Conservation (phyloP, 1,140 invertebrate species). For the Meloidogyne chitwoodi region DNA sequence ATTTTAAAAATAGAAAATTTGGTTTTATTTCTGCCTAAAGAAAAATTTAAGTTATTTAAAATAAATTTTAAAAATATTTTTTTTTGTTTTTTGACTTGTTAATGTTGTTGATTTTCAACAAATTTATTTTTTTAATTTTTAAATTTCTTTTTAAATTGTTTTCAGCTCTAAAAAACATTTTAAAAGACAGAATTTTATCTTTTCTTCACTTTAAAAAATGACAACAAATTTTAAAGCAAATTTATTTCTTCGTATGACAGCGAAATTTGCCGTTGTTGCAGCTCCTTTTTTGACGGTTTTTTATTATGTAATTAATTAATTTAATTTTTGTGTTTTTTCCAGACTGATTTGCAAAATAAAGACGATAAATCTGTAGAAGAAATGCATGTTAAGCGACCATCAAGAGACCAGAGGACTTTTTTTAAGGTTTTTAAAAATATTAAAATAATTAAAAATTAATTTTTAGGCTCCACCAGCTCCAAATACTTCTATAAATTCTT, state of each 20-base stretch:
- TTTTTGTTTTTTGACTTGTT: background rate
- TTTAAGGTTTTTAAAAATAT: background rate
- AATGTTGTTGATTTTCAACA: background rate
- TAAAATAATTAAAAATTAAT: background rate
- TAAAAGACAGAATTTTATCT: background rate
- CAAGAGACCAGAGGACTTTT: background rate
- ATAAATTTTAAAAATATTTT: too few species aligned
- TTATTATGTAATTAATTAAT: too few species aligned
- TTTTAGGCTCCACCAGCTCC: background rate
- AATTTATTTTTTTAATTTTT: background rate
- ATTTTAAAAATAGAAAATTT: too few species aligned
- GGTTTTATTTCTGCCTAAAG: too few species aligned
- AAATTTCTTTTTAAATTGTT: background rate
- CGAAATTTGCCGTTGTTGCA: background rate
- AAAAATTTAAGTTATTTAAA: background rate
- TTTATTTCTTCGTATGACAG: background rate
- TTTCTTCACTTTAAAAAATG: background rate
- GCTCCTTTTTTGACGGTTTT: background rate
- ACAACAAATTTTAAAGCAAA: background rate
- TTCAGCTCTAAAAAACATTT: background rate
- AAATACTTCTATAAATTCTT: background rate
- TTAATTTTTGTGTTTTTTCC: background rate
- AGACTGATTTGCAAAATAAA: background rate
- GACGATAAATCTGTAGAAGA: background rate
- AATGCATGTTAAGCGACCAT: background rate